Conservation (phyloP, 2,113 vertebrate genomes). For the Cyanoliseus patagonus region DNA sequence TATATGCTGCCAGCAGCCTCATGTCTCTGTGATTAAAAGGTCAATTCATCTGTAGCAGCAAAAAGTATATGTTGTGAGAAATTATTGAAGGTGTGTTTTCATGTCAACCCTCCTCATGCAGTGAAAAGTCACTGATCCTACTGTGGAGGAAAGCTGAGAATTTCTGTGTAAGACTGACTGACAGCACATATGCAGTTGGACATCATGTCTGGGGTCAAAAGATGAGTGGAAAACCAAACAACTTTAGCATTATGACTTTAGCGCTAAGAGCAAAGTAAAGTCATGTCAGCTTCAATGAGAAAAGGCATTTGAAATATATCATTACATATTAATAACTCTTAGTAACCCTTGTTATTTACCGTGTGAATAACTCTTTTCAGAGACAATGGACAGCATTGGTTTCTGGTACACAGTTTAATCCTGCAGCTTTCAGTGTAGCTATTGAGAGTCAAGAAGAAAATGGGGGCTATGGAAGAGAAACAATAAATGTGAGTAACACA, state of each 20-base stretch:
- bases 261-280: neutral
- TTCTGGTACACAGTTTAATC: neutral
- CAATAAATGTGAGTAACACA: accelerated
- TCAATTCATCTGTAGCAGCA: neutral
- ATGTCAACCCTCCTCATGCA: constrained; percentile 28
- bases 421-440: neutral
- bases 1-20: neutral
- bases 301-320: neutral
- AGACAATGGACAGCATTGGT: neutral
- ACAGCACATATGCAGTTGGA: neutral
- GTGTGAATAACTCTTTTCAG: neutral
- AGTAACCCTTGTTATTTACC: neutral
- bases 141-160: constrained; percentile 26
- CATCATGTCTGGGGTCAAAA: neutral
- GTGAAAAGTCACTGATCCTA: constrained; percentile 37
- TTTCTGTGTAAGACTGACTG: constrained; percentile 57
- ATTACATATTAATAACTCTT: neutral
- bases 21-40: neutral
- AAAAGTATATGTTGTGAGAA: constrained; percentile 4
- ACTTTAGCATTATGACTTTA: neutral
- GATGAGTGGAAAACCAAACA: neutral
- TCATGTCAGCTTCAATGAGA: neutral
- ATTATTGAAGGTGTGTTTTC: constrained; percentile 2
- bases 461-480: neutral
- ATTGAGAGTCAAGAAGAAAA: neutral